phyloP scores from a whole-genome alignment of 2,888 invertebrate genomes.

The Stenotaenia linearis region DNA sequence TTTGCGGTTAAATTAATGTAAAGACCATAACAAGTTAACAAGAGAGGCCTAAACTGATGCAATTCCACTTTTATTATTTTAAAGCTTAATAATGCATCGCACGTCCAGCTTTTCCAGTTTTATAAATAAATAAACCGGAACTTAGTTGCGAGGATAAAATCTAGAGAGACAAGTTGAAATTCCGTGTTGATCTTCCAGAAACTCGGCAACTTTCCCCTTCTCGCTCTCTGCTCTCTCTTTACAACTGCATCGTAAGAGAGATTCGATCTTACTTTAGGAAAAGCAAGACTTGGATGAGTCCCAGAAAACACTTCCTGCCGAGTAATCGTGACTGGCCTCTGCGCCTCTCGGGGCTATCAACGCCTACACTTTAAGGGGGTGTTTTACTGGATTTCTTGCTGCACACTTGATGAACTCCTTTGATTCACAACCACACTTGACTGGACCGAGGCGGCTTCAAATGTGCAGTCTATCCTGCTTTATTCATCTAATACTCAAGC shows the following conservation, averaged over 20 bases:
- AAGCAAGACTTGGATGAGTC: slow-evolving; percentile 17
- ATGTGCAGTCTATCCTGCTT: slow-evolving; percentile 13
- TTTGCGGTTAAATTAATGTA: too few species aligned
- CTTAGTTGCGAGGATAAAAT: not conserved
- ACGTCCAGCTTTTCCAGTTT: not conserved
- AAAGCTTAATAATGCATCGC: not conserved
- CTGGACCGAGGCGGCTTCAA: not conserved
- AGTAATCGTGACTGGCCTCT: slow-evolving; percentile 26
- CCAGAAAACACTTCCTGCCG: slow-evolving; percentile 26
- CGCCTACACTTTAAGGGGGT: slow-evolving; percentile 26
- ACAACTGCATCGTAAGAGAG: slow-evolving; percentile 21
- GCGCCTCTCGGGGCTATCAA: slow-evolving; percentile 19
- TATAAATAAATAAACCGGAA: not conserved
- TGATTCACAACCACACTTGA: slow-evolving; percentile 17
- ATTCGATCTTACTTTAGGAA: slow-evolving; percentile 15
- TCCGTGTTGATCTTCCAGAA: slow-evolving; percentile 11
- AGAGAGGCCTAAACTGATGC: too few species aligned
- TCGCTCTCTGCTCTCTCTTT: not conserved
- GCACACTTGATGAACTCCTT: slow-evolving; percentile 26
- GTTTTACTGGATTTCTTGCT: slow-evolving; percentile 26
- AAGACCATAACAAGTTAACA: too few species aligned
- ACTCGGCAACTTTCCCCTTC: not conserved
- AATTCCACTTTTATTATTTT: too few species aligned
- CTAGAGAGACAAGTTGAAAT: not conserved
- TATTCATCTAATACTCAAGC: not conserved